Evolutionary conservation across 1,140 invertebrate species (phyloP).

Genomic region (Drosophila pruinosa): DNA sequence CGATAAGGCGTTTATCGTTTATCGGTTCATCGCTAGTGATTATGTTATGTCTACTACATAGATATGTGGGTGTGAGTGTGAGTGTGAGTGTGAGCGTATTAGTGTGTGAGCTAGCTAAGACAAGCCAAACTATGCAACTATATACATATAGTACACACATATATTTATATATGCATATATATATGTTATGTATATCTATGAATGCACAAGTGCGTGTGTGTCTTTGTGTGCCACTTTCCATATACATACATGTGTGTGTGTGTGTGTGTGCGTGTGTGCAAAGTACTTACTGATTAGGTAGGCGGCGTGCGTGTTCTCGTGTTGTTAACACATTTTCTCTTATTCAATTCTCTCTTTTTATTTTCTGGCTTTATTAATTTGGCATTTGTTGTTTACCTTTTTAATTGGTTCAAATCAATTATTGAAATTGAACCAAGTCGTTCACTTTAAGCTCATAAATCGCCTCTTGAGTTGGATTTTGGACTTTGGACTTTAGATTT

Average conservation of each 20-base stretch:
- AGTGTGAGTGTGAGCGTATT: neutral
- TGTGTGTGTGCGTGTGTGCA: constrained; percentile 24
- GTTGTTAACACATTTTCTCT: constrained; percentile 40
- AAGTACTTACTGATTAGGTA: constrained; percentile 43
- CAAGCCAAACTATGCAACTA: constrained; percentile 8
- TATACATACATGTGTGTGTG: neutral
- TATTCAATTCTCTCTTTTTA: constrained; percentile 6
- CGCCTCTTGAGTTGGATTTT: constrained; percentile 5
- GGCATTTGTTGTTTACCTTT: constrained; percentile 21
- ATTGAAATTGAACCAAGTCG: constrained; percentile 23
- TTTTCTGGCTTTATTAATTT: constrained; percentile 15
- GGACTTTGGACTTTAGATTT: neutral
- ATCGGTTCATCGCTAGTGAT: constrained; percentile 13
- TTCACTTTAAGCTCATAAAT: constrained; percentile 15
- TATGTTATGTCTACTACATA: no score
- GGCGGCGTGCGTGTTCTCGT: constrained; percentile 47
- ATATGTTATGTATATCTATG: neutral
- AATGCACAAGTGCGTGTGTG: neutral
- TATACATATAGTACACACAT: neutral
- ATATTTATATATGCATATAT: constrained; percentile 2
- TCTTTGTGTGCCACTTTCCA: constrained; percentile 10
- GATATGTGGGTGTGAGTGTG: neutral
- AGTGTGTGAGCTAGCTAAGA: constrained; percentile 13
- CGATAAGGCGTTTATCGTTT: constrained; percentile 13
- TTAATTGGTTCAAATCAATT: constrained; percentile 32